These are phyloP conservation scores for Sericinus montela DNA, from an alignment of 2,888 invertebrate species.

Conservation along the genomic window DNA sequence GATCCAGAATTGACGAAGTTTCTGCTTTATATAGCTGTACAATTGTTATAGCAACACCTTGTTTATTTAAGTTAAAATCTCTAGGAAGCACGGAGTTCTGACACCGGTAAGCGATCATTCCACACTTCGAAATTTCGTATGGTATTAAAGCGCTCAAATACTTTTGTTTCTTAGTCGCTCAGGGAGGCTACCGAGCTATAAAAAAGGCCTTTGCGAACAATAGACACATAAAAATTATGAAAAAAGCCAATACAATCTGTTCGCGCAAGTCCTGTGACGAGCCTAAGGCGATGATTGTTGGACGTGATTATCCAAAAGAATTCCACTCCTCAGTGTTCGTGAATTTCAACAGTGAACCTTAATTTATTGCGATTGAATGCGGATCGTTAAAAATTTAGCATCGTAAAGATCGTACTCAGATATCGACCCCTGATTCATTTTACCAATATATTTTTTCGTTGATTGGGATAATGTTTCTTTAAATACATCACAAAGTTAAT, in stretches of 20 bases:
- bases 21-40: too few species aligned
- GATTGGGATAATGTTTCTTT: slow-evolving; percentile 11
- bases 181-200: slow-evolving; percentile 54
- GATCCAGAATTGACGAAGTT: too few species aligned
- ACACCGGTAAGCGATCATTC: neutral
- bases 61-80: too few species aligned
- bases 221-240: slow-evolving; percentile 45
- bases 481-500: slow-evolving; percentile 11
- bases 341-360: slow-evolving; percentile 16
- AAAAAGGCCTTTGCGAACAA: slow-evolving; percentile 49
- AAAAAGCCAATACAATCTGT: slow-evolving; percentile 11
- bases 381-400: slow-evolving; percentile 19
- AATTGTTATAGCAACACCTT: too few species aligned
- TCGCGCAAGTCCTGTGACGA: neutral
- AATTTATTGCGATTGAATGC: slow-evolving; percentile 16
- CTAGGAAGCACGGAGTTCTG: neutral
- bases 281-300: slow-evolving; percentile 16
- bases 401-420: slow-evolving; percentile 16
- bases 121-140: slow-evolving; percentile 1
- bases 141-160: slow-evolving; percentile 31
- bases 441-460: slow-evolving; percentile 5
- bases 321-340: slow-evolving; percentile 8
- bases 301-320: slow-evolving; percentile 15
- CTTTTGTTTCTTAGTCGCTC: slow-evolving; percentile 41
- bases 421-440: slow-evolving; percentile 12